A percentile compares a stretch with the other conserved stretches of the same genome.
Conservation (phyloP, 2,113 vertebrate genomes). For the Notothenia coriiceps region DNA sequence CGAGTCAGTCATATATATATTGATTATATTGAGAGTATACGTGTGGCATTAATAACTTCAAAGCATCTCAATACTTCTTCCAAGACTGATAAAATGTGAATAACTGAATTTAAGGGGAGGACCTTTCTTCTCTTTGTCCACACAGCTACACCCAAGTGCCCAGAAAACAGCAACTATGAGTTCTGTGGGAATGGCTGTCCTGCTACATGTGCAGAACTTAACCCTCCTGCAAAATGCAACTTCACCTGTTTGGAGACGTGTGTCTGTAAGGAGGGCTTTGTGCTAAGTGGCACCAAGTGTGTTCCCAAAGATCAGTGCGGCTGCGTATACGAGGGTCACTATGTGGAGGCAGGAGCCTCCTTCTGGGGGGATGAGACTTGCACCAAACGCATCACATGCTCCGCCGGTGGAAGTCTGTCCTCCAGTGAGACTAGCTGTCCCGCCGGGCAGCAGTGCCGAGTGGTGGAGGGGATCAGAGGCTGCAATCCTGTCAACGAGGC, state of each 20-base stretch:
- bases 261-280: constrained; percentile 58
- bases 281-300: constrained; percentile 59
- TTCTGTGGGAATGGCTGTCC: constrained; percentile 68
- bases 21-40: no score
- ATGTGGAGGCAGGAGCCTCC: constrained; percentile 52
- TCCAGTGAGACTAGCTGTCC: constrained; percentile 51
- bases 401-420: constrained; percentile 48
- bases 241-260: constrained; percentile 68
- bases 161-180: constrained; percentile 72
- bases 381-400: constrained; percentile 59
- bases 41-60: no score
- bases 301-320: constrained; percentile 60
- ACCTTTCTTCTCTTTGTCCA: background rate
- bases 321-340: constrained; percentile 51
- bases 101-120: no score
- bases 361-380: constrained; percentile 74
- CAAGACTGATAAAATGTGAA: background rate
- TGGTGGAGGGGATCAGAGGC: constrained; percentile 45
- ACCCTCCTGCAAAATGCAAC: constrained; percentile 46
- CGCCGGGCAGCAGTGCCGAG: constrained; percentile 51
- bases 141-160: constrained; percentile 53
- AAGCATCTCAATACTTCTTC: background rate
- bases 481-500: constrained; percentile 55
- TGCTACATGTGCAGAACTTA: constrained; percentile 67
- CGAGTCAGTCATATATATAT: no score